Percentiles rank a stretch among this genome's conserved stretches.
Evolutionary conservation across 2,113 vertebrate species (phyloP).

Genomic region (Oryzias javanicus): DNA sequence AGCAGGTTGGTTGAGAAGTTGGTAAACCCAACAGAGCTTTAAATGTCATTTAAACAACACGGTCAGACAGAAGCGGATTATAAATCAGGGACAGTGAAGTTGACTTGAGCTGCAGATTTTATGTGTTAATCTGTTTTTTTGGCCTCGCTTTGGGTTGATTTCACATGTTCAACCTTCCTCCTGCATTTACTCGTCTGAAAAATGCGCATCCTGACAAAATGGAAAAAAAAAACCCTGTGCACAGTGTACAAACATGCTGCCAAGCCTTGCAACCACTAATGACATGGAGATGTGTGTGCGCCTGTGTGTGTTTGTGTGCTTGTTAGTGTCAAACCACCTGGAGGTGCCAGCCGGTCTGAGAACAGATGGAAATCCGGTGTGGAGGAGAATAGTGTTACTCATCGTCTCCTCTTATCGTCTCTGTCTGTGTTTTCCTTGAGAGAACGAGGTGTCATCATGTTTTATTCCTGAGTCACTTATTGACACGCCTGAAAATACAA

Average conservation of each 20-base stretch:
- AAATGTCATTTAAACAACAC: not conserved
- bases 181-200: constrained; percentile 2
- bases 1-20: not conserved
- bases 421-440: constrained; percentile 7
- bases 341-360: constrained; percentile 24
- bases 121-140: not conserved
- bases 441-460: constrained; percentile 19
- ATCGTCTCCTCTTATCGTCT: constrained; percentile 21
- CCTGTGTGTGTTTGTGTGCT: not conserved
- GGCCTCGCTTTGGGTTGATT: constrained; percentile 11
- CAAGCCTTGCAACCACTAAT: not conserved
- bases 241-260: not conserved
- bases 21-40: not conserved
- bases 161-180: constrained; percentile 8
- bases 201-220: not conserved
- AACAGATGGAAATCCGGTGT: constrained; percentile 41
- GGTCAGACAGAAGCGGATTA: no score
- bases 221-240: not conserved
- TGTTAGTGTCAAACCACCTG: constrained; percentile 30
- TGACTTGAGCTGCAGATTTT: not conserved
- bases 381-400: constrained; percentile 31
- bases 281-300: not conserved
- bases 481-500: not conserved
- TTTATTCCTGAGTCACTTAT: not conserved
- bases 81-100: not conserved